phyloP scores from a whole-genome alignment of 2,888 invertebrate species.

The Melieria omissa region DNA sequence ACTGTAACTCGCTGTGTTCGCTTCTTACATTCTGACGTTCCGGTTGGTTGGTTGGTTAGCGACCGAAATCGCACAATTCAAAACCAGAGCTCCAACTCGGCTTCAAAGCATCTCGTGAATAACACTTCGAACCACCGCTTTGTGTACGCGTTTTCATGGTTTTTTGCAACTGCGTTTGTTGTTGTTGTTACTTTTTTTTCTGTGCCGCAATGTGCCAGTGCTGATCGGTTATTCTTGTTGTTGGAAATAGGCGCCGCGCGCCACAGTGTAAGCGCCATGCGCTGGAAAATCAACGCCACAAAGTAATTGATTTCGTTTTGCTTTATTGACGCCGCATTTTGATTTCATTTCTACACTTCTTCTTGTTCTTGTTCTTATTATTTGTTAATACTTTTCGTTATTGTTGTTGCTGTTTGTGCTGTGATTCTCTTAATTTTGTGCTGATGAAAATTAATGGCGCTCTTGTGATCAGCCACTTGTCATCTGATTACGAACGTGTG shows the following conservation, averaged over 20 bases:
- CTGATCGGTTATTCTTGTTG: too few species aligned
- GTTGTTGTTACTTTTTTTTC: too few species aligned
- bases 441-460: constrained; percentile 54
- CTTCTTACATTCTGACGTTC: neutral
- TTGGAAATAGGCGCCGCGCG: too few species aligned
- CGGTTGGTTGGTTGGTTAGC: neutral
- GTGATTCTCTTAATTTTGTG: neutral
- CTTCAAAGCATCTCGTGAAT: too few species aligned
- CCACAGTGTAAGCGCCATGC: too few species aligned
- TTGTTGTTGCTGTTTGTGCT: constrained; percentile 8
- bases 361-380: constrained; percentile 48
- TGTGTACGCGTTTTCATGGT: too few species aligned
- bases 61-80: too few species aligned
- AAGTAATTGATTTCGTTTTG: constrained; percentile 3
- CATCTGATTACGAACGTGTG: constrained; percentile 17
- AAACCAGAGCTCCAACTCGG: too few species aligned
- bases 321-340: neutral
- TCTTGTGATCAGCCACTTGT: constrained; percentile 46
- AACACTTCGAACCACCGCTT: too few species aligned
- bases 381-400: constrained; percentile 29
- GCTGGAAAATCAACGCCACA: neutral
- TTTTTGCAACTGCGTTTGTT: too few species aligned
- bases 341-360: constrained; percentile 6
- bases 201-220: too few species aligned
- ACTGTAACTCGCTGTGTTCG: neutral